Evolutionary conservation across 2,888 invertebrate genomes (phyloP).

Genomic region (Dynastes grantii): DNA sequence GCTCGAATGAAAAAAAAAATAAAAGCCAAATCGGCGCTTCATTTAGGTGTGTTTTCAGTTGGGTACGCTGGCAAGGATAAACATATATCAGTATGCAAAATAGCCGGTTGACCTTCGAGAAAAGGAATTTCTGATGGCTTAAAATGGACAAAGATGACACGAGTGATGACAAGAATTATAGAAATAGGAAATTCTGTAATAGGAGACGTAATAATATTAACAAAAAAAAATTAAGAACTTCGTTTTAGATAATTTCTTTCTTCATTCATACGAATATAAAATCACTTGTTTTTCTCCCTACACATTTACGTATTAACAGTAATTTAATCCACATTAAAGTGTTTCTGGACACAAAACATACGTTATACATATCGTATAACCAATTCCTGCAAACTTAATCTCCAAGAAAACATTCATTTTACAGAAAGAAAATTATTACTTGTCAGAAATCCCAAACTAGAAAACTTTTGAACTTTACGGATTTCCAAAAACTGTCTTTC

Average conservation of each 20-base stretch:
- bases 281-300: no score
- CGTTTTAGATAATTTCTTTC: neutral
- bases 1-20: neutral
- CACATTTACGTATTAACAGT: no score
- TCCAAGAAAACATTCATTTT: no score
- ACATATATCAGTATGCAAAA: conserved; percentile 42
- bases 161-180: neutral
- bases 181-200: neutral
- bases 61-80: conserved; percentile 14
- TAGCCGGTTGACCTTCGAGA: conserved; percentile 38
- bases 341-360: no score
- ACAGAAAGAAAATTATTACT: no score
- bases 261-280: no score
- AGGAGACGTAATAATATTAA: neutral
- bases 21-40: neutral
- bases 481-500: no score
- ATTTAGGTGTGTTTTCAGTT: conserved; percentile 20
- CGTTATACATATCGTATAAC: no score
- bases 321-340: no score
- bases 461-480: no score
- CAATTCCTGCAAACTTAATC: no score
- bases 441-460: no score
- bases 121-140: conserved; percentile 38
- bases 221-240: neutral
- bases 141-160: conserved; percentile 41